Base-by-base conservation (phyloP, 2,888 invertebrate species). In the Chrysolina americana region DNA sequence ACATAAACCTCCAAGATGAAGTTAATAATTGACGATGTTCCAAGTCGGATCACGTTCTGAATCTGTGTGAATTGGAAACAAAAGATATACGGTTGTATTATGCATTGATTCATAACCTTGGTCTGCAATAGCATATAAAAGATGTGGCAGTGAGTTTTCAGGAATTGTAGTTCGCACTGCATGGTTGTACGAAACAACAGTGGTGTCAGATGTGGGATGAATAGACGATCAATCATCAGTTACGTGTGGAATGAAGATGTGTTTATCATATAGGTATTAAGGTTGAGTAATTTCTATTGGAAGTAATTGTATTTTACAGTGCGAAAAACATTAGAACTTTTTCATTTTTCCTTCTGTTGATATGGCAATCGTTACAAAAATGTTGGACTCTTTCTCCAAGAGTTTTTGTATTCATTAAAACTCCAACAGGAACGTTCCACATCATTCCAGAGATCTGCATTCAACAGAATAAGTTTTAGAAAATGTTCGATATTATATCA, bases 11-110 rank as follows among this genome's bases (percentile, higher is more conserved):
- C 63, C 71, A 63, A 76, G 71, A 74, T 70, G 65, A 73, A 74
- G 64, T 71, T 50, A 53, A 76, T 78, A 76, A 78, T 78, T 75
- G 75, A 70, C 66, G 70, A 73, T 53, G 28, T 76, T 74, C 68
- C 63, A 44, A 78, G 59, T 64, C 78, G 15, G 9, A 36, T 28
- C 77, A 78, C 77, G 77, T 78, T 56, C 70, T 28, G 62, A 73
- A 65, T 71, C 65, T 71, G 65, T 65, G 73, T 64, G 71, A 68
- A 68, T 71, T 70, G 68, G 71, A 73, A 70, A 62, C 47, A 59
- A 69, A 72, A 75, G 28, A 59, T 73, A 66, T 41, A 48, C 28
- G 41, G 41, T 68, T 70, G 59, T 62, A 56, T 68, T 64, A 74
- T 74, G 71, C 68, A 70, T 74, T 44, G 74, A 28, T 41, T 62